Conservation (phyloP, 2,888 invertebrate genomes). For the Platerodrilus igneus region DNA sequence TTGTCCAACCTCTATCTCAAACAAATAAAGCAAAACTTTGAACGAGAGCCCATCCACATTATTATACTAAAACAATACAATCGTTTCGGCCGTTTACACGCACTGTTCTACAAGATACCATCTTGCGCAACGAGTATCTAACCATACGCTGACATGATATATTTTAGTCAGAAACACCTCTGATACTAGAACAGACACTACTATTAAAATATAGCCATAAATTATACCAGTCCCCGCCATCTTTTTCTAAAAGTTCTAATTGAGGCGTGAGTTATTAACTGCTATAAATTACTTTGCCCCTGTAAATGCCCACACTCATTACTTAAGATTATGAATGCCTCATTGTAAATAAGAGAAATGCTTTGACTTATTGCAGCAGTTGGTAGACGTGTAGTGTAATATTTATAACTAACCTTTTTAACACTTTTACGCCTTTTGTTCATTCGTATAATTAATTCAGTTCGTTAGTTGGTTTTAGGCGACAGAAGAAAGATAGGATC, state of each 20-base stretch:
- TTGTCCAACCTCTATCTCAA: constrained; percentile 18
- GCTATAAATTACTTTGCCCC: constrained; percentile 35
- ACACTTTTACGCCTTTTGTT: constrained; percentile 19
- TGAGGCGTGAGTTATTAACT: constrained; percentile 37
- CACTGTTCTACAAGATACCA: constrained; percentile 32
- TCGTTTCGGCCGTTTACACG: constrained; percentile 30
- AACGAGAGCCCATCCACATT: too few species aligned
- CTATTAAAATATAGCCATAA: constrained; percentile 33
- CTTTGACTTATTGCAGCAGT: constrained; percentile 21
- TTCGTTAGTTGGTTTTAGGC: constrained; percentile 15
- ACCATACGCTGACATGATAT: constrained; percentile 33
- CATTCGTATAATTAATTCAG: constrained; percentile 20
- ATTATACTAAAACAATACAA: constrained; percentile 24
- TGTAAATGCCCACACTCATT: constrained; percentile 33
- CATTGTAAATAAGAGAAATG: constrained; percentile 37
- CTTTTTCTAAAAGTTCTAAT: constrained; percentile 33
- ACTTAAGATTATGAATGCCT: constrained; percentile 34
- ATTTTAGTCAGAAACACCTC: constrained; percentile 31
- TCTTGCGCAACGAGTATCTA: constrained; percentile 33
- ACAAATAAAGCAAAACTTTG: too few species aligned
- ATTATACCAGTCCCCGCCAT: constrained; percentile 29
- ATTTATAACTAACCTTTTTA: constrained; percentile 22
- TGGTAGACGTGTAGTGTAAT: too few species aligned
- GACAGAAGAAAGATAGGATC: constrained; percentile 12
- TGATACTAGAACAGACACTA: constrained; percentile 29